Evolutionary conservation across 2,113 vertebrate species (phyloP).

Genomic region (Nothobranchius kuhntae): DNA sequence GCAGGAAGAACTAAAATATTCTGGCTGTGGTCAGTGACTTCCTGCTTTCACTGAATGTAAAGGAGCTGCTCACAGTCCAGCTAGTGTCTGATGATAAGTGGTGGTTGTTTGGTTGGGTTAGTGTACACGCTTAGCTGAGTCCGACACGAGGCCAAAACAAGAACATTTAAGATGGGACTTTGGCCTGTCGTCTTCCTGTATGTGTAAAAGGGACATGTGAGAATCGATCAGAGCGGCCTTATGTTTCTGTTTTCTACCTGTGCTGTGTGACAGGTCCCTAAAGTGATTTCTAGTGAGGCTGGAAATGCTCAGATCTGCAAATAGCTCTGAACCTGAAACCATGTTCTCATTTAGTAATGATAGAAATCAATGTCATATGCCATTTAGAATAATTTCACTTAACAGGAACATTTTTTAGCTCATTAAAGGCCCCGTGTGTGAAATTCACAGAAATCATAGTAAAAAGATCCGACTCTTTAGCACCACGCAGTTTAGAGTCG

Average conservation of each 20-base stretch:
- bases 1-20: not conserved
- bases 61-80: not conserved
- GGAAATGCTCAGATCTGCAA: not conserved
- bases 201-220: too few relatives aligned
- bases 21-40: not conserved
- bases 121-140: not conserved
- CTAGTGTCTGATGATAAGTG: not conserved
- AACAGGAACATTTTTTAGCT: not conserved
- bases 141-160: not conserved
- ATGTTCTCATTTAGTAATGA: too few relatives aligned
- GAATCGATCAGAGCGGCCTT: too few relatives aligned
- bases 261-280: not conserved
- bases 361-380: too few relatives aligned
- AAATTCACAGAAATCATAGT: too few relatives aligned
- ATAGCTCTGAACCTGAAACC: too few relatives aligned
- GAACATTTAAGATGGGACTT: not conserved
- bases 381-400: not conserved
- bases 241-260: not conserved
- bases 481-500: too few relatives aligned
- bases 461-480: too few relatives aligned
- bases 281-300: not conserved
- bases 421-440: too few relatives aligned
- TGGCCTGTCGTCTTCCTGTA: not conserved
- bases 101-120: not conserved
- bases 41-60: conserved; percentile 1